phyloP scores from a whole-genome alignment of 2,888 invertebrate genomes.

The Drosophila percnosoma region DNA sequence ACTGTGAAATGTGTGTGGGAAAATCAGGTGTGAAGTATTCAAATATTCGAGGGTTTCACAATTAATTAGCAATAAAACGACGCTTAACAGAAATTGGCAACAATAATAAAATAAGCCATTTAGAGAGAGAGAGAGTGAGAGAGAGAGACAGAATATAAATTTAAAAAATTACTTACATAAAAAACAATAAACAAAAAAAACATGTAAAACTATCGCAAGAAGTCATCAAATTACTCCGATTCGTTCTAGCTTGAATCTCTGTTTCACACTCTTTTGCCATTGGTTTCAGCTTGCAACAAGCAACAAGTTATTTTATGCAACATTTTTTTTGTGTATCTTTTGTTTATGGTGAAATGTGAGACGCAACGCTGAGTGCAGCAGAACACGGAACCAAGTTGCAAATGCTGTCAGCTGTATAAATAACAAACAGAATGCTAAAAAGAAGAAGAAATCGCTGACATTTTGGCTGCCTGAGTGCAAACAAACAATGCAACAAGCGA shows the following conservation, averaged over 20 bases:
- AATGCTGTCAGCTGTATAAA: constrained; percentile 47
- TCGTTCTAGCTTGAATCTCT: neutral
- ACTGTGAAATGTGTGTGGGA: constrained; percentile 32
- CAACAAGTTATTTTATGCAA: constrained; percentile 14
- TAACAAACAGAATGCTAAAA: constrained; percentile 8
- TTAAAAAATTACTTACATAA: neutral
- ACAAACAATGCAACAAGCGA: constrained; percentile 30
- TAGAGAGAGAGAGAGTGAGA: neutral
- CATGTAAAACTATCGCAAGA: neutral
- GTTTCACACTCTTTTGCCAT: neutral
- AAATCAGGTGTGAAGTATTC: constrained; percentile 21
- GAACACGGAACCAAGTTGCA: constrained; percentile 42
- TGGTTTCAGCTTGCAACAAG: constrained; percentile 20
- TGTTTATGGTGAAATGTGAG: constrained; percentile 23
- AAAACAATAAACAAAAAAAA: neutral
- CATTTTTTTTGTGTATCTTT: constrained; percentile 8
- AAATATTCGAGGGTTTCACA: constrained; percentile 11
- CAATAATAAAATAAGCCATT: neutral
- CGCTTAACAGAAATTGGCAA: constrained; percentile 11
- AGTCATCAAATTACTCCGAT: neutral
- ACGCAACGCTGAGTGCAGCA: constrained; percentile 25
- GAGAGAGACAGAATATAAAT: neutral
- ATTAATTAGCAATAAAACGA: constrained; percentile 7
- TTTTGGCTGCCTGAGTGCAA: constrained; percentile 57
- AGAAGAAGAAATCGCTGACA: neutral